A percentile compares a stretch with the other conserved stretches of the same genome.
Evolutionary conservation across 92 coral and sea anemone species (phyloP).

Genomic region (Palythoa grandiflora): DNA sequence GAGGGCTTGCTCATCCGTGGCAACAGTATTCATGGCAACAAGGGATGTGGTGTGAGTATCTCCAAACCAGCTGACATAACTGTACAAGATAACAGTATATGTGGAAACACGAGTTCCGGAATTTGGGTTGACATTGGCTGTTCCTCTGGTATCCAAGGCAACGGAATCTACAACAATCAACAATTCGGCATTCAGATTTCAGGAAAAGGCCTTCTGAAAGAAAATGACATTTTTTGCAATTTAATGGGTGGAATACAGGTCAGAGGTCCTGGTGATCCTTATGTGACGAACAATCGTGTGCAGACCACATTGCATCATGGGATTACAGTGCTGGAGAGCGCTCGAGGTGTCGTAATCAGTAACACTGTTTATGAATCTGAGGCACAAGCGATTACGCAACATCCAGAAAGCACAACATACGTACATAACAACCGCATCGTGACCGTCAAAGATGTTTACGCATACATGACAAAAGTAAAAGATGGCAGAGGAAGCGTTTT

Average conservation of each 20-base stretch:
- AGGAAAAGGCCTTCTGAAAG: constrained; percentile 90
- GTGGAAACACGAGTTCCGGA: constrained; percentile 87
- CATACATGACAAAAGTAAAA: constrained; percentile 55
- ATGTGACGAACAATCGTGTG: constrained; percentile 87
- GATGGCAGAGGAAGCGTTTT: constrained; percentile 58
- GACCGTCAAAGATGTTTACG: constrained; percentile 65
- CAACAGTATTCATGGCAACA: constrained; percentile 87
- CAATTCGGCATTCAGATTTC: constrained; percentile 80
- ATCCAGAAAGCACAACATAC: constrained; percentile 84
- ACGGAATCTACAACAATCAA: constrained; percentile 94
- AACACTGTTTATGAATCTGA: constrained; percentile 80
- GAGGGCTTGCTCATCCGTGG: constrained; percentile 90
- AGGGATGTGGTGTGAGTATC: constrained; percentile 90
- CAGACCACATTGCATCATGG: constrained; percentile 81
- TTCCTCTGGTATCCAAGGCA: constrained; percentile 86
- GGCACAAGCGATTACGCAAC: constrained; percentile 63
- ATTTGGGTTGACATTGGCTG: constrained; percentile 79
- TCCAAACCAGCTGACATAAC: constrained; percentile 92
- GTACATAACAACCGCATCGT: constrained; percentile 78
- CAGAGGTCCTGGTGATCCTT: constrained; percentile 97
- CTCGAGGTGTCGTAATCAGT: constrained; percentile 86
- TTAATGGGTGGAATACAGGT: constrained; percentile 78
- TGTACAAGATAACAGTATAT: constrained; percentile 88
- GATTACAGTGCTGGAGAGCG: constrained; percentile 81
- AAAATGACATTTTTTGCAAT: constrained; percentile 93